Conservation (phyloP, 2,113 vertebrate genomes). For the Vicugna pacos region DNA sequence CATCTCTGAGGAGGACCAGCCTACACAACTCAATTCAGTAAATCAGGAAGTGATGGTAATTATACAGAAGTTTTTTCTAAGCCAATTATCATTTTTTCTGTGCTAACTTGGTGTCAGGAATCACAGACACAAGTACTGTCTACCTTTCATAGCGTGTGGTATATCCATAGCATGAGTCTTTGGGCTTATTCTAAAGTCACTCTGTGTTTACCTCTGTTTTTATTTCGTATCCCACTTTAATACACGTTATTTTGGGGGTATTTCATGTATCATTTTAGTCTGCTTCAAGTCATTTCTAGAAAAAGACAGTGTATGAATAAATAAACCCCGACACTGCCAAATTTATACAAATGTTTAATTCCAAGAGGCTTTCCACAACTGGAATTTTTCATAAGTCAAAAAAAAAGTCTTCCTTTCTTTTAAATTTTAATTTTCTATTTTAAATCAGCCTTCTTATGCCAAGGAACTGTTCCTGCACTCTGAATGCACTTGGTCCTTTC, state of each 20-base stretch:
- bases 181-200: background rate
- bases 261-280: background rate
- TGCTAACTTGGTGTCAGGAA: background rate
- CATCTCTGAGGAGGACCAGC: background rate
- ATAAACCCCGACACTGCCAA: background rate
- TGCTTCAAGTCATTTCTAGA: slow-evolving; percentile 31
- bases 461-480: background rate
- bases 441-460: background rate
- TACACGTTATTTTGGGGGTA: background rate
- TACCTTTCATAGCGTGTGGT: background rate
- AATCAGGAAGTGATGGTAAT: background rate
- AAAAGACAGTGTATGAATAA: slow-evolving; percentile 6
- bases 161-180: background rate
- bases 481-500: background rate
- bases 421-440: background rate
- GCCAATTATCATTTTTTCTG: background rate
- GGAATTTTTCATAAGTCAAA: background rate
- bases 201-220: background rate
- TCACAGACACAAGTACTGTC: background rate
- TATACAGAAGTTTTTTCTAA: background rate
- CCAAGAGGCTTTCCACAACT: background rate
- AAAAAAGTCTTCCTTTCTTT: background rate
- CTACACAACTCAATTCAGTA: background rate
- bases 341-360: slow-evolving; percentile 17
- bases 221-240: background rate